These are phyloP conservation scores for Stichopus chloronotus DNA, from an alignment of 35 echinoderm and acorn worm genomes.

Conservation along the genomic window DNA sequence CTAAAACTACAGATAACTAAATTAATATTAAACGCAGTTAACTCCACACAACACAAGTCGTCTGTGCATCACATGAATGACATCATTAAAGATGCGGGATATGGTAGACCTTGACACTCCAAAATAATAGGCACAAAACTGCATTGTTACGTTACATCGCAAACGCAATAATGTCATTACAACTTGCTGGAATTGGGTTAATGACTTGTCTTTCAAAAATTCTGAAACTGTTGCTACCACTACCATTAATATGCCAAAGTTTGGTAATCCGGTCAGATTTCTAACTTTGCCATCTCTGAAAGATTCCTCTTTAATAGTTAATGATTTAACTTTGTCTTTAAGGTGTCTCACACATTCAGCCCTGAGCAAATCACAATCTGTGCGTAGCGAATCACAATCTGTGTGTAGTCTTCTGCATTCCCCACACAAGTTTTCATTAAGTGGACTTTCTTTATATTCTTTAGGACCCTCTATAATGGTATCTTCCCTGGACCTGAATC, in stretches of 20 bases:
- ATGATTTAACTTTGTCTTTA: constrained; percentile 5
- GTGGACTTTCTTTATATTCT: neutral
- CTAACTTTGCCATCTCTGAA: neutral
- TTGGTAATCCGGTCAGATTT: neutral
- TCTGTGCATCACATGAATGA: neutral
- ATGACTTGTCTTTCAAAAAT: neutral
- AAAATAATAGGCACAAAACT: neutral
- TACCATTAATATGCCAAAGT: neutral
- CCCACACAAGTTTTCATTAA: neutral
- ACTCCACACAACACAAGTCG: too few species aligned
- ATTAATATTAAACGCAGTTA: too few species aligned
- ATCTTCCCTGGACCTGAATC: neutral
- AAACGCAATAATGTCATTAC: neutral
- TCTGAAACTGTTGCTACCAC: constrained; percentile 9
- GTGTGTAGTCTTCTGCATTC: neutral
- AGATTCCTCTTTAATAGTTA: neutral
- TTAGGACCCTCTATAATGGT: neutral
- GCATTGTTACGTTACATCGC: neutral
- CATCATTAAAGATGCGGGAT: constrained; percentile 15
- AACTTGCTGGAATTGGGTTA: neutral
- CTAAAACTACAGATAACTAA: too few species aligned
- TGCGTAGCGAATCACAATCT: neutral
- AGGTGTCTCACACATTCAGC: neutral
- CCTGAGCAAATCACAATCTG: neutral
- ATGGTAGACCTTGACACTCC: neutral